phyloP scores from a whole-genome alignment of 1,140 invertebrate genomes.

The Drosophila tristis region DNA sequence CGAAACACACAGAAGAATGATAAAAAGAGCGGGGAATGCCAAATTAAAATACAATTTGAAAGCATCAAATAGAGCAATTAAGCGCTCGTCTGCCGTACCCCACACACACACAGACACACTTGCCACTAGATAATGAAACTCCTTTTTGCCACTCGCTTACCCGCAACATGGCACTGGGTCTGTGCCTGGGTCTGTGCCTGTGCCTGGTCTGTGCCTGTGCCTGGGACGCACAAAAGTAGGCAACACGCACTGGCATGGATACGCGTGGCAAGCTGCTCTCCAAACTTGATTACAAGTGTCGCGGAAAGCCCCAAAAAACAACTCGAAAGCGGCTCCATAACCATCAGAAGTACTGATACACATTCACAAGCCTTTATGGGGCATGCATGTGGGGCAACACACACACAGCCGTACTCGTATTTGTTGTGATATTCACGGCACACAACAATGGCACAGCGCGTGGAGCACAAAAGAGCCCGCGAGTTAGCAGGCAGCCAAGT shows the following conservation, averaged over 20 bases:
- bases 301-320: constrained; percentile 51
- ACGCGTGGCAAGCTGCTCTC: constrained; percentile 2
- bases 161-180: constrained; percentile 4
- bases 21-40: constrained; percentile 50
- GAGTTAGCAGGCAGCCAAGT: constrained; percentile 60
- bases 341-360: constrained; percentile 29
- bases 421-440: constrained; percentile 37
- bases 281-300: constrained; percentile 54
- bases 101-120: neutral
- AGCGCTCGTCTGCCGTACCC: constrained; percentile 30
- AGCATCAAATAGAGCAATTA: constrained; percentile 80
- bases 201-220: neutral
- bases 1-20: neutral
- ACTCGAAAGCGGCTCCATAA: constrained; percentile 45
- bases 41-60: constrained; percentile 82
- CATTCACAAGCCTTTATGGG: neutral
- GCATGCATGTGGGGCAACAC: neutral
- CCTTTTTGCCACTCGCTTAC: constrained; percentile 14
- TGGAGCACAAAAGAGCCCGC: constrained; percentile 63
- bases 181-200: too few relatives aligned
- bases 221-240: constrained; percentile 13
- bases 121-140: neutral
- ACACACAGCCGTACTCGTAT: neutral
- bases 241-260: constrained; percentile 5
- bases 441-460: constrained; percentile 31